Conservation (phyloP, 2,888 invertebrate genomes). For the Leucophenga montana region DNA sequence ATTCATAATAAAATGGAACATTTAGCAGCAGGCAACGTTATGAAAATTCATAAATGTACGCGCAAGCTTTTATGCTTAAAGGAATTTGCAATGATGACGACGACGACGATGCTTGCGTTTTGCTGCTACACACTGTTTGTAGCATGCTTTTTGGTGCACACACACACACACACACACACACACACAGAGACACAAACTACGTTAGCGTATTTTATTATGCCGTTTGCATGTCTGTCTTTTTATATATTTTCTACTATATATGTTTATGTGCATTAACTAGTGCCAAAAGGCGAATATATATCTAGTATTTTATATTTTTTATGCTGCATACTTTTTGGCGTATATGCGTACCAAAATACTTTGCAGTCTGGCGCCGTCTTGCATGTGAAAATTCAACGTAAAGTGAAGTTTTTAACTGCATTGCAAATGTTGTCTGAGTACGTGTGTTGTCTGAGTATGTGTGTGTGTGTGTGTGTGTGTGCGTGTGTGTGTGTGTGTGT, state of each 20-base stretch:
- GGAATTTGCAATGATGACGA: conserved; percentile 20
- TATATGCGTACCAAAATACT: no score
- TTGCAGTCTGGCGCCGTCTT: conserved; percentile 27
- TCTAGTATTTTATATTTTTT: conserved; percentile 12
- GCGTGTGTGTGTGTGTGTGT: no score
- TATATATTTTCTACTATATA: background rate
- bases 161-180: no score
- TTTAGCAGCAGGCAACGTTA: conserved; percentile 30
- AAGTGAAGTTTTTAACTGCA: background rate
- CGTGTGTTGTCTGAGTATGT: no score
- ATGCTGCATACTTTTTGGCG: conserved; percentile 58
- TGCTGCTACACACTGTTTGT: conserved; percentile 1
- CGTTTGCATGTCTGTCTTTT: conserved; percentile 17
- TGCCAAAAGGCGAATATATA: background rate
- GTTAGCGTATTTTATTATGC: conserved; percentile 16
- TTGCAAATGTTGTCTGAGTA: no score
- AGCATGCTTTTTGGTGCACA: conserved; percentile 29
- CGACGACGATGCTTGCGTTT: background rate
- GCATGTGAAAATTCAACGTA: conserved; percentile 3
- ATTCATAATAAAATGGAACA: conserved; percentile 38
- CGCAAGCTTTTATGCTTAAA: conserved; percentile 33
- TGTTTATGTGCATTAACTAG: no score
- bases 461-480: no score
- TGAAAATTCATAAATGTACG: background rate
- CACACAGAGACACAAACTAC: background rate